phyloP scores from a whole-genome alignment of 2,797 vertebrate species.

The Hydrocynus forskahlii region DNA sequence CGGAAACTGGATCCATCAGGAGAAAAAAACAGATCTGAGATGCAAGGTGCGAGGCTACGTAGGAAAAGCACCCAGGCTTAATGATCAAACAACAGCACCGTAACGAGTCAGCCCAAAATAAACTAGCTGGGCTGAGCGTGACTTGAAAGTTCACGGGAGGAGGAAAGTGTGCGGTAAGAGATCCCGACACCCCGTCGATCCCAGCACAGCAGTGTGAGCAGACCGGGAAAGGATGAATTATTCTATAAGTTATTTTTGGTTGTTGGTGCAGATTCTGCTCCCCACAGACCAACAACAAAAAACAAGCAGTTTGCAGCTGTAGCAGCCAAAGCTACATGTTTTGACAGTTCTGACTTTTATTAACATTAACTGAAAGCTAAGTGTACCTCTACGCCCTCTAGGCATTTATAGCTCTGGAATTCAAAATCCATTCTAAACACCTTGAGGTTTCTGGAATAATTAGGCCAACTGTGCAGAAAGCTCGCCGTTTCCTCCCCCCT shows the following conservation, averaged over 20 bases:
- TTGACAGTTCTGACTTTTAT: conserved; percentile 10
- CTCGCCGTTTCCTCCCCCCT: background rate
- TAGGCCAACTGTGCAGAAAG: background rate
- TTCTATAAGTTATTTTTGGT: conserved; percentile 9
- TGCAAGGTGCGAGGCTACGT: background rate
- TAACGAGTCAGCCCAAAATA: conserved; percentile 44
- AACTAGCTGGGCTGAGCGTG: conserved; percentile 19
- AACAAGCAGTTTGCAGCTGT: conserved; percentile 14
- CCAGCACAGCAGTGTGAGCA: conserved; percentile 43
- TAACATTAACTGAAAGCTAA: background rate
- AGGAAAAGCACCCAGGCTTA: conserved; percentile 18
- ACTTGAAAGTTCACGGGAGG: conserved; percentile 12
- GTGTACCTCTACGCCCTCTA: conserved; percentile 7
- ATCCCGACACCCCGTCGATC: conserved; percentile 56
- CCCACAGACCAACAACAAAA: conserved; percentile 27
- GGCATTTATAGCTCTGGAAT: background rate
- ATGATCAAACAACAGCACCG: conserved; percentile 35
- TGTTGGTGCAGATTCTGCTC: conserved; percentile 10
- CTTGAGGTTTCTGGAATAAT: background rate
- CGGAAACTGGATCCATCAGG: background rate
- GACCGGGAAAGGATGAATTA: conserved; percentile 11
- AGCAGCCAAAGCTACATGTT: conserved; percentile 6
- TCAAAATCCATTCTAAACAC: conserved; percentile 4
- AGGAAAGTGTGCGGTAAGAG: conserved; percentile 22
- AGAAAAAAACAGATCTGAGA: conserved; percentile 20